Evolutionary conservation across 35 echinoderm and acorn worm genomes (phyloP), one percentile per base, ranked within the genome.

Genomic region (Patiria miniata): DNA sequence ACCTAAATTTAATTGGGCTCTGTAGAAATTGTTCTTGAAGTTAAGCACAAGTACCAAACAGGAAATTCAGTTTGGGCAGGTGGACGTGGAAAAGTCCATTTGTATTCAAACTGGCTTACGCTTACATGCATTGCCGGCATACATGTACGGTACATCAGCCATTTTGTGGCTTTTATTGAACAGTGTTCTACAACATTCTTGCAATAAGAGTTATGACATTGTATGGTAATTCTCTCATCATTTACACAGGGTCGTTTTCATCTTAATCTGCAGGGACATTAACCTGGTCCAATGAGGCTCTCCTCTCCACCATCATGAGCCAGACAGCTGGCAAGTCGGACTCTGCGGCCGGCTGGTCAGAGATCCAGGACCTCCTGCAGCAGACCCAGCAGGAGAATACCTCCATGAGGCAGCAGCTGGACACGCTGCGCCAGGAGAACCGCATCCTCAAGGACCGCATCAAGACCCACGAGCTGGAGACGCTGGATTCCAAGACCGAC

Each of bases 311-410:
- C 65, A 89, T 33, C 29, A 89, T 93, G 91, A 95, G 78, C 58
- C 83, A 87, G 68, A 79, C 78, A 59, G 51, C 91, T 40, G 58
- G 54, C 18, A 93, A 97, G 80, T 80, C 58, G 7, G 89, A 94
- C 40, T 81, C 78, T 26, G 68, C 68, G 36, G 90, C 86, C 69
- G 96, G 96, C 22, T 99, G 96, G 92, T 86, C 85, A 44, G 96
- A 99, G 80, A 99, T 99, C 58, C 93, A 99, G 42, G 90, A 91
- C 22, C 80, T 99, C 8, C 93, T 99, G 5, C 96, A 99, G 33
- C 92, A 99, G 73, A 99, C 96, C 39, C 96, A 99, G 84, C 89
- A 89, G 61, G 96, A 99, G 53, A 99, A 99, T 54, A 92, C 51
- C 23, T 88, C 93, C 82, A 99, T 99, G 96, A 77, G 92, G 65